Base-by-base conservation (phyloP, 2,113 vertebrate species). In the Perognathus longimembris region DNA sequence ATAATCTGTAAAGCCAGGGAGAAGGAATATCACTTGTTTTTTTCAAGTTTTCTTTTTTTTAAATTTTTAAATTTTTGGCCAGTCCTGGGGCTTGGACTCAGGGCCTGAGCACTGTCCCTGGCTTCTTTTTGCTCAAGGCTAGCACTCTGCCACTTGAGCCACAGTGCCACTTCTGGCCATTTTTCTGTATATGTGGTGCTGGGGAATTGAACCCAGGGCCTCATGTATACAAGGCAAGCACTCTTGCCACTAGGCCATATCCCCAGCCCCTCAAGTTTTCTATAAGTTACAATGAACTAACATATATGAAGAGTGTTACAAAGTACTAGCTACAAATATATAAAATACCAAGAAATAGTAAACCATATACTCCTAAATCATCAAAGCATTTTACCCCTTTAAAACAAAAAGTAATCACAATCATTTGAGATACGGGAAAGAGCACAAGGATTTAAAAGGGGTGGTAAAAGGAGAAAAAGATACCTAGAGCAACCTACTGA, bases 351-450 rank as follows among this genome's bases (percentile, higher is more conserved):
- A 79, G 30, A n/a, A 83, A 80, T 34, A 64, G 6, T 74, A 54
- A 81, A 81, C 34, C 84, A 70, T 92, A 90, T 30, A 50, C 18
- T 50, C 24, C 42, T 82, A 63, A 91, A 59, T 77, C n/a, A 77
- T 2, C 21, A 64, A 0, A 93, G 20, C 18, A 57, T 81, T 77
- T 64, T 6, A 76, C 64, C 8, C 8, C 24, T 79, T 71, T 91
- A 21, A 89, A 93, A 66, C 78, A 61, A 93, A 81, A 67, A 90
- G 50, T 80, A 59, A 90, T 76, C 11, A 36, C 26, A 88, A 79
- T 9, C 57, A 1, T 89, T 1, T 79, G 38, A 94, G 94, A 92
- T 77, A 69, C 10, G 50, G 40, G 11, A 77, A 95, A 84, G 1
- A 67, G 40, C 4, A 36, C 2, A 84, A 87, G 32, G 85, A 77